These are phyloP conservation scores for Calephelis nemesis DNA, from an alignment of 1,140 invertebrate genomes.

Conservation along the genomic window DNA sequence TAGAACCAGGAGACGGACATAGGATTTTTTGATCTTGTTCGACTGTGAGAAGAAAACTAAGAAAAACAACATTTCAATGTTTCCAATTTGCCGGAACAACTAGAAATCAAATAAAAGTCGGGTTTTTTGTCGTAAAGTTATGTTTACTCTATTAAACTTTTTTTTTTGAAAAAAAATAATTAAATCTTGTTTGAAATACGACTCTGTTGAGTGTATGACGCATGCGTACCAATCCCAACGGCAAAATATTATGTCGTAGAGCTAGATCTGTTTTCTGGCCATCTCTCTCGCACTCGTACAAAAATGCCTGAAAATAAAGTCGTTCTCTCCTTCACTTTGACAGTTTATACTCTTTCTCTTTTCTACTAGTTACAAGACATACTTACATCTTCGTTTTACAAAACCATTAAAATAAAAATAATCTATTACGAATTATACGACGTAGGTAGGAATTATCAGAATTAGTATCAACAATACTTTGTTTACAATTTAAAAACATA, in stretches of 20 bases:
- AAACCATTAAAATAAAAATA: constrained; percentile 46
- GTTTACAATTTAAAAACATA: constrained; percentile 20
- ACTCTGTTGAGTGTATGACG: constrained; percentile 60
- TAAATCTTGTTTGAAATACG: constrained; percentile 34
- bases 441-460: not conserved
- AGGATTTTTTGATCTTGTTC: too few species aligned
- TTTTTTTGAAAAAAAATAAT: not conserved
- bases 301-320: constrained; percentile 6
- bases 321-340: constrained; percentile 41
- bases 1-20: too few species aligned
- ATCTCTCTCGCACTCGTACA: constrained; percentile 43
- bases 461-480: constrained; percentile 3
- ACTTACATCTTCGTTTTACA: constrained; percentile 37
- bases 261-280: constrained; percentile 53
- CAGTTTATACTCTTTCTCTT: constrained; percentile 34
- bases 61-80: too few species aligned
- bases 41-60: too few species aligned
- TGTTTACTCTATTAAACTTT: not conserved
- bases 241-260: constrained; percentile 46
- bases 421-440: not conserved
- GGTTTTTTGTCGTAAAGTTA: too few species aligned
- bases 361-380: constrained; percentile 22
- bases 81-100: too few species aligned
- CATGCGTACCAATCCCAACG: constrained; percentile 70
- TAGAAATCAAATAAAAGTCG: too few species aligned